These are phyloP conservation scores for Oxycera nigricornis DNA, from an alignment of 2,888 invertebrate species.

Conservation along the genomic window DNA sequence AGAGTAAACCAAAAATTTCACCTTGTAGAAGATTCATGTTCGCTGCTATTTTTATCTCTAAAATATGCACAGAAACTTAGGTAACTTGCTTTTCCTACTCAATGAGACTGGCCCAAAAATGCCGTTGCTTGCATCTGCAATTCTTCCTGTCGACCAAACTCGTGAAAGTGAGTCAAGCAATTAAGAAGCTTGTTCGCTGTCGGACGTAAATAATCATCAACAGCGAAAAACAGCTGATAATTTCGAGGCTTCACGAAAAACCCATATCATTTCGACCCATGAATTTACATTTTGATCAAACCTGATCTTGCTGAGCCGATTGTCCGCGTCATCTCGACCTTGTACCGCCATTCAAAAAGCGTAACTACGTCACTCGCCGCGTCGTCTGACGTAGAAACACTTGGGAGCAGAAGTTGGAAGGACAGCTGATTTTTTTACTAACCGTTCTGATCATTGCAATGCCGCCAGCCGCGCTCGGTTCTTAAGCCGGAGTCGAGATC, in stretches of 20 bases:
- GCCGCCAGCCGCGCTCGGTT: neutral
- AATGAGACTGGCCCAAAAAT: too few species aligned
- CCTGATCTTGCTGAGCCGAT: constrained; percentile 22
- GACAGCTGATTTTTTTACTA: constrained; percentile 26
- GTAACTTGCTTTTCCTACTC: too few species aligned
- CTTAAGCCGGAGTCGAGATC: neutral
- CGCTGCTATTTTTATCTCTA: too few species aligned
- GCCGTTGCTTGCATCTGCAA: too few species aligned
- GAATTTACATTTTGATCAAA: constrained; percentile 12
- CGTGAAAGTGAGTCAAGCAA: neutral
- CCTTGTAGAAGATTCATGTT: too few species aligned
- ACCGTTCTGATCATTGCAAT: neutral
- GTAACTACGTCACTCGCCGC: constrained; percentile 25
- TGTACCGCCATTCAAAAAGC: constrained; percentile 23
- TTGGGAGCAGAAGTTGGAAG: neutral
- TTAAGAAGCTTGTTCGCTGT: too few species aligned
- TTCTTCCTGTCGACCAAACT: neutral
- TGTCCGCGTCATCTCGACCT: constrained; percentile 28
- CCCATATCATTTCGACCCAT: neutral
- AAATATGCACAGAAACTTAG: too few species aligned
- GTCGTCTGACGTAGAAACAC: constrained; percentile 15
- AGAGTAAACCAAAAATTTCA: too few species aligned
- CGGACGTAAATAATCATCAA: neutral
- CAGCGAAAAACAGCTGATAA: constrained; percentile 21
- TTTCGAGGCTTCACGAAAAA: neutral